A percentile compares a stretch with the other conserved stretches of the same genome.
phyloP scores from a whole-genome alignment of 2,888 invertebrate species.

The Chesias legatella region DNA sequence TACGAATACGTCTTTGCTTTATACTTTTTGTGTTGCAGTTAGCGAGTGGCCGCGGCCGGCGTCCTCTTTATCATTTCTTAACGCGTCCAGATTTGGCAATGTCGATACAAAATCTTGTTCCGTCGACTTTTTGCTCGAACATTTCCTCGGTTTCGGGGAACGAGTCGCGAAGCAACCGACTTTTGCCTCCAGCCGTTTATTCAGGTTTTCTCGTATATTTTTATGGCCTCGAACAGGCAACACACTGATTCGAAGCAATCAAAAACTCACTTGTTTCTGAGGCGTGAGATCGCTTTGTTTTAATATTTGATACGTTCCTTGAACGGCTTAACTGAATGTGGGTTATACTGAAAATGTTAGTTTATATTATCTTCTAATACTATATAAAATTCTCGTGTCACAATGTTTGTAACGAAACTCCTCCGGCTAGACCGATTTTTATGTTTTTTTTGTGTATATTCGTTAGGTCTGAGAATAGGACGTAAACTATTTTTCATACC shows the following conservation, averaged over 20 bases:
- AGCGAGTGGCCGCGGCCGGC: constrained; percentile 52
- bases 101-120: constrained; percentile 77
- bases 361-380: constrained; percentile 53
- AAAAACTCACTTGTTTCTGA: constrained; percentile 37
- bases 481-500: no score
- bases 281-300: not conserved
- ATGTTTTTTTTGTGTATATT: no score
- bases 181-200: constrained; percentile 71
- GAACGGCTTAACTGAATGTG: constrained; percentile 35
- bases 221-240: constrained; percentile 62
- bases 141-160: constrained; percentile 77
- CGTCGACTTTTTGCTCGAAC: constrained; percentile 69
- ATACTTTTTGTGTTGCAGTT: constrained; percentile 34
- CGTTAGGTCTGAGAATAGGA: no score
- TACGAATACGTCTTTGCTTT: constrained; percentile 45
- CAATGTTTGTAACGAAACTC: no score
- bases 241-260: constrained; percentile 58
- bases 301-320: no score
- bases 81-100: constrained; percentile 77
- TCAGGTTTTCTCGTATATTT: constrained; percentile 77
- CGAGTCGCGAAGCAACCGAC: constrained; percentile 66
- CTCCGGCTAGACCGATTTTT: no score
- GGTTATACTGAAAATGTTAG: constrained; percentile 53
- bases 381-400: no score
- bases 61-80: constrained; percentile 76